Conservation (phyloP, 2,888 invertebrate genomes). For the Salpingus planirostris region DNA sequence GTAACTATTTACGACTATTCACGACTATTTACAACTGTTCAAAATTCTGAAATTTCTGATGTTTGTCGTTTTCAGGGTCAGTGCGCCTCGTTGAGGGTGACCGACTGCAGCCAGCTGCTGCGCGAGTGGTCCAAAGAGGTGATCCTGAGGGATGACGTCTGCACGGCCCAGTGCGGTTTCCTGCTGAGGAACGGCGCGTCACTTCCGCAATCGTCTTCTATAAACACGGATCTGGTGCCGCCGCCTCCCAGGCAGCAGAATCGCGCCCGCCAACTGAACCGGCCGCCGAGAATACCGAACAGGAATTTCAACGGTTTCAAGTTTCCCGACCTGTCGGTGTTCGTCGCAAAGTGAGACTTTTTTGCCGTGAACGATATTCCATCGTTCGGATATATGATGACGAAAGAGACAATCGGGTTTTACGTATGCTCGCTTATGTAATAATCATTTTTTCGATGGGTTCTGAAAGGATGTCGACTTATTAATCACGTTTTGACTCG, state of each 20-base stretch:
- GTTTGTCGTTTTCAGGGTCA: constrained; percentile 55
- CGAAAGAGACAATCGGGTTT: no score
- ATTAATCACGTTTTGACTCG: no score
- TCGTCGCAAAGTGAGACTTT: constrained; percentile 45
- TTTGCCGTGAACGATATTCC: no score
- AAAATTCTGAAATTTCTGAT: not conserved
- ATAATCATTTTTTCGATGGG: no score
- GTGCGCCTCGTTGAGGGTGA: constrained; percentile 79
- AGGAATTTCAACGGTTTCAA: constrained; percentile 53
- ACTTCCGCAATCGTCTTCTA: constrained; percentile 23
- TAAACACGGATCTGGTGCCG: constrained; percentile 32
- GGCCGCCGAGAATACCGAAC: constrained; percentile 22
- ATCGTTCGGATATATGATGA: no score
- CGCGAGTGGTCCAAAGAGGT: constrained; percentile 78
- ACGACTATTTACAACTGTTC: no score
- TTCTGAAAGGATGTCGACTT: no score
- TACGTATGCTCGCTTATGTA: no score
- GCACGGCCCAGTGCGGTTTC: constrained; percentile 83
- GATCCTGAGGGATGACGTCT: constrained; percentile 77
- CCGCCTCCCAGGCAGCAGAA: constrained; percentile 29
- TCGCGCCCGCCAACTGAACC: constrained; percentile 20
- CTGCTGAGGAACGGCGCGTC: constrained; percentile 44
- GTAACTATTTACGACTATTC: no score
- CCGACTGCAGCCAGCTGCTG: constrained; percentile 74
- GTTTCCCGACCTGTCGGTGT: constrained; percentile 68